Conservation (phyloP, 2,113 vertebrate species). For the Megaceryle torquata region DNA sequence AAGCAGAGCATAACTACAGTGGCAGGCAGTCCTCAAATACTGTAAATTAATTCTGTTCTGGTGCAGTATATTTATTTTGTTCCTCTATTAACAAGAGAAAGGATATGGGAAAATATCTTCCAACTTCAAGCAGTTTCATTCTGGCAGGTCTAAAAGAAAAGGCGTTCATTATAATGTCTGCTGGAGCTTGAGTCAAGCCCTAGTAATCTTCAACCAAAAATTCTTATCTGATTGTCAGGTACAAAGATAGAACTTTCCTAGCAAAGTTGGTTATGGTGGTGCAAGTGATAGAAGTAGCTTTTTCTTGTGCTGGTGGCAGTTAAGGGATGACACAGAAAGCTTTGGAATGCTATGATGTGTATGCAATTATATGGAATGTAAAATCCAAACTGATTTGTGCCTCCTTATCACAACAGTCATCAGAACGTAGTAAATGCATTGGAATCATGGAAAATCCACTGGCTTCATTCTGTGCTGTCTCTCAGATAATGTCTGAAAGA, state of each 20-base stretch:
- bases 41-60: not conserved
- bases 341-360: not conserved
- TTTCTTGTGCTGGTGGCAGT: not conserved
- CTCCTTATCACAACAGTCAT: slow-evolving; percentile 21
- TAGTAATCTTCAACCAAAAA: not conserved
- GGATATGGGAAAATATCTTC: not conserved
- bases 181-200: not conserved
- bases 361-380: slow-evolving; percentile 44
- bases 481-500: too few species aligned
- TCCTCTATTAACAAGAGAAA: not conserved
- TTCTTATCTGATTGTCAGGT: not conserved
- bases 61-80: not conserved
- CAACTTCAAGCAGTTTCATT: not conserved
- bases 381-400: slow-evolving; percentile 49
- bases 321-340: not conserved
- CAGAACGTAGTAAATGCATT: slow-evolving; percentile 13
- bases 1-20: not conserved
- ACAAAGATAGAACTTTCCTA: not conserved
- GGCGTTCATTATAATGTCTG: not conserved
- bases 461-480: not conserved
- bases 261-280: not conserved
- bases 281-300: not conserved
- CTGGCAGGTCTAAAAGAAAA: not conserved
- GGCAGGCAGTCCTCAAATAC: not conserved
- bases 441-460: slow-evolving; percentile 41